Percentiles rank a stretch among this genome's conserved stretches.
phyloP scores from a whole-genome alignment of 2,113 vertebrate species.

The Cyprinus carpio region DNA sequence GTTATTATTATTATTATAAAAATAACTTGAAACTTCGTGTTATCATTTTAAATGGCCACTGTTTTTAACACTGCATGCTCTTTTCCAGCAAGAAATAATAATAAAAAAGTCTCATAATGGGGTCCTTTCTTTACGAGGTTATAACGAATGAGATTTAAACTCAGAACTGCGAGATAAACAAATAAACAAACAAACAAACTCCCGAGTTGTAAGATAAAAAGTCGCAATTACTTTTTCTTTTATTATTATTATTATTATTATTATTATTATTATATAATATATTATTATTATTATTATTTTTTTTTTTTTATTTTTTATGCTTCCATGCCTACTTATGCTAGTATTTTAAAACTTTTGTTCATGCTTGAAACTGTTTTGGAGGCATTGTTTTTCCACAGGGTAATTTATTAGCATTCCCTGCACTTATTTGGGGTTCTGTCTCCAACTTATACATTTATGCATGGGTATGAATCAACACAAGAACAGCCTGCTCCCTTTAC shows the following conservation, averaged over 20 bases:
- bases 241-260: too few relatives aligned
- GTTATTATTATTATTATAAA: not conserved
- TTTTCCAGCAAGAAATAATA: too few relatives aligned
- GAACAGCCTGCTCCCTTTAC: constrained; percentile 39
- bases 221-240: not conserved
- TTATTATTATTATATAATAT: too few relatives aligned
- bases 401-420: constrained; percentile 20
- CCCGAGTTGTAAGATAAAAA: not conserved
- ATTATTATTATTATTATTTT: too few relatives aligned
- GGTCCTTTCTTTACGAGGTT: not conserved
- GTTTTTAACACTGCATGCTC: not conserved
- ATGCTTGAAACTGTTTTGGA: not conserved
- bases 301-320: not conserved
- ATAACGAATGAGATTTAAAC: not conserved
- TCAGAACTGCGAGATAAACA: not conserved
- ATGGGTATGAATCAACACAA: constrained; percentile 49
- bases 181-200: not conserved
- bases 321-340: not conserved
- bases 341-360: not conserved
- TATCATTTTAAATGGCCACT: not conserved
- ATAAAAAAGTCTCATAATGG: not conserved
- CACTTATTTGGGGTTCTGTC: constrained; percentile 35
- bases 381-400: not conserved
- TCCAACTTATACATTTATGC: constrained; percentile 43
- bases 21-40: not conserved